Conservation (phyloP, 2,888 invertebrate genomes). For the Eurytoma californica region DNA sequence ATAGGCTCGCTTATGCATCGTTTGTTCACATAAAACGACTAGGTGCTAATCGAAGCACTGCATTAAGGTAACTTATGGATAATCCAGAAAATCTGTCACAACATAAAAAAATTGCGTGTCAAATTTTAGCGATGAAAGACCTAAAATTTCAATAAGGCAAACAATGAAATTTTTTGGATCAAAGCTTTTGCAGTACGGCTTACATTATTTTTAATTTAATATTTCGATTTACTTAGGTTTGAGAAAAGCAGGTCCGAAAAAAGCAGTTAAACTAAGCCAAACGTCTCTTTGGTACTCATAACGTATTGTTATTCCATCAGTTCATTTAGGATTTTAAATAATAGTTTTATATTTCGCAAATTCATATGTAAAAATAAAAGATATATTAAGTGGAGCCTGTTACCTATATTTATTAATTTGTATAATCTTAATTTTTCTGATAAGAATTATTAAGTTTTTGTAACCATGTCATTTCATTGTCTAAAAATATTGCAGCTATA, state of each 20-base stretch:
- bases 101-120: constrained; percentile 1
- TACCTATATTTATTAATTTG: neutral
- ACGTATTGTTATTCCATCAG: constrained; percentile 14
- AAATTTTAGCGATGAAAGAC: neutral
- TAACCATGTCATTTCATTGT: neutral
- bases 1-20: constrained; percentile 20
- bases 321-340: constrained; percentile 16
- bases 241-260: constrained; percentile 15
- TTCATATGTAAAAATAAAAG: constrained; percentile 26
- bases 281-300: constrained; percentile 47
- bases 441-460: constrained; percentile 3
- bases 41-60: constrained; percentile 39
- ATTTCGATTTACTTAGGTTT: constrained; percentile 12
- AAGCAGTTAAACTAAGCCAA: constrained; percentile 16
- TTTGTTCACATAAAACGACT: constrained; percentile 40
- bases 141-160: constrained; percentile 6
- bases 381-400: constrained; percentile 25
- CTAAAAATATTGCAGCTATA: neutral
- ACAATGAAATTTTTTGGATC: constrained; percentile 21
- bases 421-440: neutral
- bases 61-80: constrained; percentile 35
- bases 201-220: constrained; percentile 10
- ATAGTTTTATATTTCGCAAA: constrained; percentile 24
- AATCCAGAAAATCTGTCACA: constrained; percentile 24
- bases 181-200: constrained; percentile 16